Conservation (phyloP, 1,140 invertebrate genomes). For the Chelonus insularis region DNA sequence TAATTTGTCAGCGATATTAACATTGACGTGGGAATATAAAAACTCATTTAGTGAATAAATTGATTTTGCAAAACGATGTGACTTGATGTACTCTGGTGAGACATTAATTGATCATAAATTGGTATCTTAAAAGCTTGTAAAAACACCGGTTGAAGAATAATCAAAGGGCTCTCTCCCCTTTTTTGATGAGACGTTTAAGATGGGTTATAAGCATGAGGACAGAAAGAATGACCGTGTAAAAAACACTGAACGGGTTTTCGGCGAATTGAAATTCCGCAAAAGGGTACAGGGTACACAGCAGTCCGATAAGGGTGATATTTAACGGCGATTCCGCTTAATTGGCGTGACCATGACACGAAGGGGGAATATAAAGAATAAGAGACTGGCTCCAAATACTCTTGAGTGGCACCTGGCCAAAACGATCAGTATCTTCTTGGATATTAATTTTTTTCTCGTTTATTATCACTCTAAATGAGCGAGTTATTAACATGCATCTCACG, state of each 20-base stretch:
- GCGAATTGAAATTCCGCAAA: constrained; percentile 18
- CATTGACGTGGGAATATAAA: neutral
- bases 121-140: neutral
- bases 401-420: constrained; percentile 28
- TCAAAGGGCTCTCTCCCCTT: neutral
- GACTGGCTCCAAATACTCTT: constrained; percentile 32
- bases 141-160: constrained; percentile 10
- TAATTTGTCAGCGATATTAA: neutral
- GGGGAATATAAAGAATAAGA: constrained; percentile 27
- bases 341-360: constrained; percentile 37
- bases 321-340: constrained; percentile 45
- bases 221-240: constrained; percentile 7
- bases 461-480: constrained; percentile 12
- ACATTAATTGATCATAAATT: constrained; percentile 27
- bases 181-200: neutral
- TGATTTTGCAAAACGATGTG: constrained; percentile 8
- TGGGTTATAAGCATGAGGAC: constrained; percentile 3
- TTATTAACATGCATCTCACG: constrained; percentile 38
- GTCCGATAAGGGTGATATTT: constrained; percentile 23
- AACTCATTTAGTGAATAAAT: constrained; percentile 1
- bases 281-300: neutral
- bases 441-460: constrained; percentile 30
- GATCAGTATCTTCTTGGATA: constrained; percentile 25
- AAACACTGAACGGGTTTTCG: neutral
- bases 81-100: neutral